Conservation (phyloP, 2,888 invertebrate species). For the Lycia hirtaria region DNA sequence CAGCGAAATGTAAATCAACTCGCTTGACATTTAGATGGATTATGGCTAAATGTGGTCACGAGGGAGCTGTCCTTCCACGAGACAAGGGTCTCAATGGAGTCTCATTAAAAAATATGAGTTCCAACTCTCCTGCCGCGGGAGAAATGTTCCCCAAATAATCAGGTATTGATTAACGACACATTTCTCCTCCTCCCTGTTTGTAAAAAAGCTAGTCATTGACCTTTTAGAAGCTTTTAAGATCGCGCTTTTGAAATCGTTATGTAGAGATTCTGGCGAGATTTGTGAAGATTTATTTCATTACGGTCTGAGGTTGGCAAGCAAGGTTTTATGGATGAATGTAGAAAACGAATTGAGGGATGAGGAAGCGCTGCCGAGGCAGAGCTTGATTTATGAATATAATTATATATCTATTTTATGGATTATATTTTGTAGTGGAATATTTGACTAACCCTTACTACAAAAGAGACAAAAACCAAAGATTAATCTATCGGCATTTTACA, state of each 20-base stretch:
- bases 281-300: no score
- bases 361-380: no score
- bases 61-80: neutral
- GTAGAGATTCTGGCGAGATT: no score
- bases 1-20: conserved; percentile 5
- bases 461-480: no score
- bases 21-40: neutral
- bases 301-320: no score
- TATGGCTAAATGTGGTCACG: neutral
- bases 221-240: neutral
- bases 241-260: neutral
- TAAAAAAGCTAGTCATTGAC: conserved; percentile 4
- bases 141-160: neutral
- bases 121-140: neutral
- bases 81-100: neutral
- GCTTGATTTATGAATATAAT: no score
- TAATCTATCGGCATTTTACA: no score
- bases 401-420: no score
- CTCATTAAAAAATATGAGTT: conserved; percentile 10
- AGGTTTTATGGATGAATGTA: no score
- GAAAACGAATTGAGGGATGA: no score
- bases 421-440: no score
- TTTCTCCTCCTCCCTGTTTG: neutral
- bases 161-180: conserved; percentile 1
- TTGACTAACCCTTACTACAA: no score